Conservation (phyloP, 2,113 vertebrate species). For the Puffinus mauretanicus region DNA sequence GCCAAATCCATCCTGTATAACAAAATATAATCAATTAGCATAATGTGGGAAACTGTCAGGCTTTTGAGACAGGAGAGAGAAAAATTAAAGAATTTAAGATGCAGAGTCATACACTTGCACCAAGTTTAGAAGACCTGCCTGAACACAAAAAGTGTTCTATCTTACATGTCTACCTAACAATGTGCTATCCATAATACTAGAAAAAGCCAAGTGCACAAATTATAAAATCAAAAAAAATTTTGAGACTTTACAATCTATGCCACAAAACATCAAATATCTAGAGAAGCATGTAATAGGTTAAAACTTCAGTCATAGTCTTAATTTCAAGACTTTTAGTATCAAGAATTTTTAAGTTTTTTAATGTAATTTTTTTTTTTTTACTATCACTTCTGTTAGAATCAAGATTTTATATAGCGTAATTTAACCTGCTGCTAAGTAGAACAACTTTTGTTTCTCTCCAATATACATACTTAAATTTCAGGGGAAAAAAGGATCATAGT, state of each 20-base stretch:
- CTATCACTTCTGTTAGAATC: not conserved
- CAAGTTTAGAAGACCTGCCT: not conserved
- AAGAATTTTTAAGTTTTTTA: not conserved
- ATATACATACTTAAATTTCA: not conserved
- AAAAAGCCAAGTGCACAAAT: not conserved
- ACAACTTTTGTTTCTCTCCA: not conserved
- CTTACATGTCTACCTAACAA: not conserved
- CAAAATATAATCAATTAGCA: not conserved
- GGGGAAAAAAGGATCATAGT: not conserved
- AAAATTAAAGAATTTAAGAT: not conserved
- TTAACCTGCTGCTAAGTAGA: not conserved
- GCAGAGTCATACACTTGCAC: not conserved
- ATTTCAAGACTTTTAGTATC: not conserved
- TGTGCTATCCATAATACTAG: not conserved
- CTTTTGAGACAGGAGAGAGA: not conserved
- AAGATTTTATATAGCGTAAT: not conserved
- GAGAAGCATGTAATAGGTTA: not conserved
- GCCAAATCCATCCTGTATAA: not conserved
- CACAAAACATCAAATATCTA: not conserved
- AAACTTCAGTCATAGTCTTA: not conserved
- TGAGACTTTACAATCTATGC: conserved; percentile 22
- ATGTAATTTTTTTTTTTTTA: not conserved
- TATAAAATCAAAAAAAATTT: not conserved
- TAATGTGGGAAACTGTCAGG: not conserved
- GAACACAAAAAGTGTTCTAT: not conserved